Evolutionary conservation across 2,113 vertebrate species (phyloP).

Genomic region (Cyanistes caeruleus): DNA sequence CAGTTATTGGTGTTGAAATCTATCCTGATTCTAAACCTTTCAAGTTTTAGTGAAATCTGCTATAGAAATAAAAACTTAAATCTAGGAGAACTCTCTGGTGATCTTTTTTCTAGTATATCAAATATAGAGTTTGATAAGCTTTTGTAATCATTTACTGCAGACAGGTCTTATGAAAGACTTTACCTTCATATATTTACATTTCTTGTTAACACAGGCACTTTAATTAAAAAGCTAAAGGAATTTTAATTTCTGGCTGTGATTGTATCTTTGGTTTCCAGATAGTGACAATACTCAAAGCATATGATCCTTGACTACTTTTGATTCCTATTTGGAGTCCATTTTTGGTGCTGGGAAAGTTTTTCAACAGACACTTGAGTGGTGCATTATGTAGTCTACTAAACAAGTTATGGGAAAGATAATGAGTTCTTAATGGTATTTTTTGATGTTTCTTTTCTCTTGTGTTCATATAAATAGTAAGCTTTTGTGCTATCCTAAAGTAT

Average conservation of each 20-base stretch:
- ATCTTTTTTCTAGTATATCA: background rate
- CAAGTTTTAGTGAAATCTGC: background rate
- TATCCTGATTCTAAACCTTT: background rate
- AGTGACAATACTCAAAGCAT: background rate
- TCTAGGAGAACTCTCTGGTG: background rate
- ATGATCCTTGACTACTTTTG: background rate
- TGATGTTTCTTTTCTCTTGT: background rate
- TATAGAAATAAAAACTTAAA: background rate
- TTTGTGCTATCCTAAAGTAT: background rate
- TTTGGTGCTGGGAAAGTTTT: background rate
- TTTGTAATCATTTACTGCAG: background rate
- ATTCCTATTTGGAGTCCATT: background rate
- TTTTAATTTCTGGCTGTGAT: background rate
- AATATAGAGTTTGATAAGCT: background rate
- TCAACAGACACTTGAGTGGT: background rate
- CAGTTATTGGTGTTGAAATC: constrained; percentile 8
- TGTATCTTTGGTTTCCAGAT: background rate
- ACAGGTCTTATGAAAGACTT: background rate
- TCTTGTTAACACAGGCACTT: background rate
- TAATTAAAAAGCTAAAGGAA: background rate
- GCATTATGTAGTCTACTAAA: background rate
- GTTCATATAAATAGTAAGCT: background rate
- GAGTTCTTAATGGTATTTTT: background rate
- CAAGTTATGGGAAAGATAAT: background rate
- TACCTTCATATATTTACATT: background rate